A percentile compares a stretch with the other conserved stretches of the same genome.
Evolutionary conservation across 2,797 vertebrate species (phyloP).

Genomic region (Myotis daubentonii): DNA sequence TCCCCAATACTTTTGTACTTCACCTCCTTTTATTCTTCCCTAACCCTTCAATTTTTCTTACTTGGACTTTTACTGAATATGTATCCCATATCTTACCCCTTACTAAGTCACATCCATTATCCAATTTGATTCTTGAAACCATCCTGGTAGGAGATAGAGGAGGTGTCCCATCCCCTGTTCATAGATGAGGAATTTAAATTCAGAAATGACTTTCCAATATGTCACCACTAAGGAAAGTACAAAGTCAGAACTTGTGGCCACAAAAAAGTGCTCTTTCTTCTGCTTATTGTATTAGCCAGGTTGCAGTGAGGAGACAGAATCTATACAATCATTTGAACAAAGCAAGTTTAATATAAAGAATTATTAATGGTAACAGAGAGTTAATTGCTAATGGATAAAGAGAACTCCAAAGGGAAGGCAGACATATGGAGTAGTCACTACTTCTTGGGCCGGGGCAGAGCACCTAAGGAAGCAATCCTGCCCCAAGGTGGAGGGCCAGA

Average conservation of each 20-base stretch:
- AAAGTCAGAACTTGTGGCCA: background rate
- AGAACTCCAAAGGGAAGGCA: background rate
- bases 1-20: background rate
- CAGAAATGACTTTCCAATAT: background rate
- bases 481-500: background rate
- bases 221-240: background rate
- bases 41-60: background rate
- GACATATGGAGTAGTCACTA: too few species aligned
- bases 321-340: background rate
- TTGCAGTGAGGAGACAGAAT: background rate
- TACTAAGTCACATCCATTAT: background rate
- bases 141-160: background rate
- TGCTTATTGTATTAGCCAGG: background rate
- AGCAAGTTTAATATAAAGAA: too few species aligned
- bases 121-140: background rate
- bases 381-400: background rate
- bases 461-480: background rate
- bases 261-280: background rate
- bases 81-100: background rate
- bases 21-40: background rate
- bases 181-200: background rate
- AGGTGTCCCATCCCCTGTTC: background rate
- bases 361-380: background rate
- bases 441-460: background rate
- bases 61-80: background rate